Percentiles rank a stretch among this genome's conserved stretches.
Evolutionary conservation across 2,797 vertebrate species (phyloP).

Genomic region (Coluber constrictor): DNA sequence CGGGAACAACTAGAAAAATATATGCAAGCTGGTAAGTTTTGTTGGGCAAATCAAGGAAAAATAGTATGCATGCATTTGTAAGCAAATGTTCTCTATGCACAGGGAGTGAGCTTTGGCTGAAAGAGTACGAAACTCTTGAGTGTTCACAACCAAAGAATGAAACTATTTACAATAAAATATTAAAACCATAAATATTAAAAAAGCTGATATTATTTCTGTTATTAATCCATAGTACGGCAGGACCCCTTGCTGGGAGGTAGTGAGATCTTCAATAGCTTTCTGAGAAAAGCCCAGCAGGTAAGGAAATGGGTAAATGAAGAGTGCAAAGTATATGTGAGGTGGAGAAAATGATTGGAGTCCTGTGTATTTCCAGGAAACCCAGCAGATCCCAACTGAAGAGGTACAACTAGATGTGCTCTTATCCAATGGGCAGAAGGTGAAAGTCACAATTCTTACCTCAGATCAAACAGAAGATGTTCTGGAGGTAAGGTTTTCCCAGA

Average conservation of each 20-base stretch:
- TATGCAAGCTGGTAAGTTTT: slow-evolving; percentile 93
- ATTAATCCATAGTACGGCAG: slow-evolving; percentile 82
- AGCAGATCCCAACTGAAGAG: slow-evolving; percentile 96
- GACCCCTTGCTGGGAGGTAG: slow-evolving; percentile 89
- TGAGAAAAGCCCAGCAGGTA: slow-evolving; percentile 97
- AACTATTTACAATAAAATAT: neutral
- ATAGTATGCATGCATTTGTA: neutral
- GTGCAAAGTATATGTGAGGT: neutral
- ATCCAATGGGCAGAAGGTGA: slow-evolving; percentile 91
- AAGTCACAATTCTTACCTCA: slow-evolving; percentile 87
- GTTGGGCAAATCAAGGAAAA: neutral
- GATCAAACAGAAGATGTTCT: slow-evolving; percentile 97
- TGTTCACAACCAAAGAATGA: neutral
- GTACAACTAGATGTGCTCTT: slow-evolving; percentile 90
- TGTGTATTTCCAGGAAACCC: slow-evolving; percentile 83
- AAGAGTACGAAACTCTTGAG: neutral
- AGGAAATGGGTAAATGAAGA: slow-evolving; percentile 5
- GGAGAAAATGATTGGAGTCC: neutral
- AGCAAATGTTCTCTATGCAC: no score
- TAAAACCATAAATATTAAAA: neutral
- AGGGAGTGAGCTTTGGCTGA: neutral
- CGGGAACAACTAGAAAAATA: slow-evolving; percentile 97
- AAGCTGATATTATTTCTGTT: fast-evolving
- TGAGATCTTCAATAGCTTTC: slow-evolving; percentile 94
- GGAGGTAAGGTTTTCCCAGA: slow-evolving; percentile 74